Base-by-base conservation (phyloP, 2,888 invertebrate genomes). In the Acleris holmiana region DNA sequence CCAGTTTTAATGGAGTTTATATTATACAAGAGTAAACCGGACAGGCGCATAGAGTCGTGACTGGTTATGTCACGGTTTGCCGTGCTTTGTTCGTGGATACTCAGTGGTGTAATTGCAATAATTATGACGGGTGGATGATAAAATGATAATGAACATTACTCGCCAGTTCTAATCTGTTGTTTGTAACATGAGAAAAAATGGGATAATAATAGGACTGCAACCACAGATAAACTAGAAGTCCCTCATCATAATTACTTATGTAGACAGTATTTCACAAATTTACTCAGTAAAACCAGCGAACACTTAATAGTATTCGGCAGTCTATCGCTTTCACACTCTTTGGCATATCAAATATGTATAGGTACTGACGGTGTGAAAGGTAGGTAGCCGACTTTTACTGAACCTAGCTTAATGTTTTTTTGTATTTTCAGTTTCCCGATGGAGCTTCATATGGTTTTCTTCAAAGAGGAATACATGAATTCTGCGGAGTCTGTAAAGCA, bases 361-460 rank as follows among this genome's bases (percentile, higher is more conserved):
- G n/a, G n/a, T n/a, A 29, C 8, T 29, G 29, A 29, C 29, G 8
- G 8, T 29, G 29, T 29, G 29, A 29, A 6, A 25, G 25, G 7
- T 25, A 25, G 25, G 7, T 8, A 8, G 29, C 8, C 29, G 29
- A 29, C 25, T 8, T 29, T 29, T 0, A 8, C 29, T 8, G 2
- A 8, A 29, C 8, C 29, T 29, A 8, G 8, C 7, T 29, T 15
- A 6, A 25, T 29, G 8, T 29, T 29, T 29, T n/a, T 21, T 41
- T 35, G 18, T 23, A 44, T 59, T 89, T 86, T 57, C 83, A 94
- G 95, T 83, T 96, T 94, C 80, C 95, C 96, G 1, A 95, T 96
- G 93, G 96, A 97, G 85, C 86, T 97, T 51, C 97, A 97, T 77
- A 94, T 96, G 81, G 96, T 97, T 0, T 95, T 96, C 79, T 95